Evolutionary conservation across 2,888 invertebrate genomes (phyloP).

Genomic region (Tenthredo mesomela): DNA sequence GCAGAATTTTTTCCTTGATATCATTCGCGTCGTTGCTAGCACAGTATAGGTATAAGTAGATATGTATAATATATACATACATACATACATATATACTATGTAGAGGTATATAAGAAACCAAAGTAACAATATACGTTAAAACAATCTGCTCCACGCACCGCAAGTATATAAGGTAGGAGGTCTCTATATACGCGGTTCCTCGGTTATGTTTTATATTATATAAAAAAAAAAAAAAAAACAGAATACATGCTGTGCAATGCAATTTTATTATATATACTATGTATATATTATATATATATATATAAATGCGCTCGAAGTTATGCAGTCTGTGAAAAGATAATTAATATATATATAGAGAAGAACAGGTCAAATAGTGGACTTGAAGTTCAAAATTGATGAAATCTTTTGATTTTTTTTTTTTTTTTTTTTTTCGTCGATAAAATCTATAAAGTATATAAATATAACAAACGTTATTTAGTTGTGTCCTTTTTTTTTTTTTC

Average conservation of each 20-base stretch:
- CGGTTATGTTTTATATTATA: neutral
- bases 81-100: neutral
- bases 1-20: neutral
- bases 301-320: neutral
- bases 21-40: neutral
- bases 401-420: no score
- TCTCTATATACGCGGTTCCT: neutral
- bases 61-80: neutral
- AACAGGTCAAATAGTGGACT: no score
- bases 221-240: neutral
- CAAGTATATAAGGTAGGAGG: neutral
- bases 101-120: slow-evolving; percentile 4
- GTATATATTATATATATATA: no score
- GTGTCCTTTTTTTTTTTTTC: no score
- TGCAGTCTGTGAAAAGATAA: neutral
- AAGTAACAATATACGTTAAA: slow-evolving; percentile 20
- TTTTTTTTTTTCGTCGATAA: no score
- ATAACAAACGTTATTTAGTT: no score
- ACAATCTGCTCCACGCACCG: slow-evolving; percentile 12
- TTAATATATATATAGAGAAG: no score
- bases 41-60: neutral
- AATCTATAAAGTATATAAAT: no score
- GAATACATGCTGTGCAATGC: neutral
- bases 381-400: no score
- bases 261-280: neutral